Base-by-base conservation (phyloP, 2,113 vertebrate genomes). In the Orthonyx spaldingii region DNA sequence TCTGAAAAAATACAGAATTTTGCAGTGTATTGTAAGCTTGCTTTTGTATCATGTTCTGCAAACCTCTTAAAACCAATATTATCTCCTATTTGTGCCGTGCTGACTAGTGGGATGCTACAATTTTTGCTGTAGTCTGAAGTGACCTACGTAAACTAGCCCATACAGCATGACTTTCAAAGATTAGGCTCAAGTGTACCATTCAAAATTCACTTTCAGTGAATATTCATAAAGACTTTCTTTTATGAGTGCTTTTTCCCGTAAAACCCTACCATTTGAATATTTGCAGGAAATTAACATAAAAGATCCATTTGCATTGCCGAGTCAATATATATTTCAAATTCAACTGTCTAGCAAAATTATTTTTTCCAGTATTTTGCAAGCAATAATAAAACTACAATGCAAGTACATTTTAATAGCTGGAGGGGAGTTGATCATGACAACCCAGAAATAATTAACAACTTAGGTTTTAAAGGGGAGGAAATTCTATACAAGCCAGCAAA, bases 371-470 rank as follows among this genome's bases (percentile, higher is more conserved):
- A 84, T 87, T 96, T 89, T 85, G 57, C 83, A 71, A 86, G 82
- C 65, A 97, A 93, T 94, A 97, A 94, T 96, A 97, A 95, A 96
- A 92, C 92, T 95, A 96, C 95, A 92, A 79, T 50, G 76, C 92
- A 94, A 95, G 89, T 96, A 66, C 68, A 96, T 95, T 97, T 96
- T 96, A 96, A 91, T 97, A 96, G 90, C 91, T 89, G 52, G 68
- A 95, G 61, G 89, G 87, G 96, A 97, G 93, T 82, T 90, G 95
- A 89, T 95, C 75, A 32, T 82, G 92, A 93, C 95, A 96, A 94
- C 92, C 68, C 44, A 94, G 95, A 88, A 96, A 97, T 97, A 97
- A 97, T 97, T 97, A 97, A 97, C 90, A 97, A 72, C 90, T 94
- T 96, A 63, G 4, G 4, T 90, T 97, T 96, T 94, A 94, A 94